Percentiles rank a stretch among this genome's conserved stretches.
phyloP scores from a whole-genome alignment of 2,797 vertebrate species.

The Ctenopoma kingsleyae region DNA sequence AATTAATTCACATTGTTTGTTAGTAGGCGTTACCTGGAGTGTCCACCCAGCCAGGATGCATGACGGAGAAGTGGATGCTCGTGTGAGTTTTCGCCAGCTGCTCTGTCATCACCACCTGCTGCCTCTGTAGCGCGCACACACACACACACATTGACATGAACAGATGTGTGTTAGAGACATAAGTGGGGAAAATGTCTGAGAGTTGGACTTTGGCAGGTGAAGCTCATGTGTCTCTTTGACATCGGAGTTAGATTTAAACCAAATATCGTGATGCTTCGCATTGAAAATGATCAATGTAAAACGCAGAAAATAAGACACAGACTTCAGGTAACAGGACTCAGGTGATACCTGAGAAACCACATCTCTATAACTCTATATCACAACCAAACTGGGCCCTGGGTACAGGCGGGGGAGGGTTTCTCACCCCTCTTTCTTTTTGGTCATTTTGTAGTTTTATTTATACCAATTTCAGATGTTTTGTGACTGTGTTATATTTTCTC shows the following conservation, averaged over 20 bases:
- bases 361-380: too few relatives aligned
- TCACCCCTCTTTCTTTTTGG: too few relatives aligned
- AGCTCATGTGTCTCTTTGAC: background rate
- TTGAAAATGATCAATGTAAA: background rate
- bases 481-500: too few relatives aligned
- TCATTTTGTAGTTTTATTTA: too few relatives aligned
- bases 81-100: slow-evolving; percentile 84
- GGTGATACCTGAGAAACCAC: background rate
- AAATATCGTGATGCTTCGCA: too few relatives aligned
- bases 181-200: background rate
- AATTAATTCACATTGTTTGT: background rate
- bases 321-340: background rate
- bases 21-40: slow-evolving; percentile 78
- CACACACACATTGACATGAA: background rate
- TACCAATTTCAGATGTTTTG: too few relatives aligned
- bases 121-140: slow-evolving; percentile 79
- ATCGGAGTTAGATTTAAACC: too few relatives aligned
- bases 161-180: background rate
- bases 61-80: slow-evolving; percentile 86
- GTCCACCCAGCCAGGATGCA: slow-evolving; percentile 89
- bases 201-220: background rate
- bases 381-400: too few relatives aligned
- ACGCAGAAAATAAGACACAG: background rate
- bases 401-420: too few relatives aligned
- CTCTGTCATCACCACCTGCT: slow-evolving; percentile 88